Evolutionary conservation across 2,888 invertebrate genomes (phyloP).

Genomic region (Idaea aversata): DNA sequence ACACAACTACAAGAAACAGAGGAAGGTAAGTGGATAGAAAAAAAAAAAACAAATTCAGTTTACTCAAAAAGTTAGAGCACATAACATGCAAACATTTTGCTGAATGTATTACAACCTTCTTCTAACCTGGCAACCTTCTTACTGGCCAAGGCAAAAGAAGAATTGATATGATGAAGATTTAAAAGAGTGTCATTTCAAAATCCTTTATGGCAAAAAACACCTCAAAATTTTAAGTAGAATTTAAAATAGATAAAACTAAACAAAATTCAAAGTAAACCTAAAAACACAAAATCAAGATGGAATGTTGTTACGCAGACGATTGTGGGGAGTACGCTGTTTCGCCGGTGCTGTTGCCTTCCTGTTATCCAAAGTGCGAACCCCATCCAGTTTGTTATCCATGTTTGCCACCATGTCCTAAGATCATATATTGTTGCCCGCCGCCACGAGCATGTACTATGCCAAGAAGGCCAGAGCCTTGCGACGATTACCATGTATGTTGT

Average conservation of each 20-base stretch:
- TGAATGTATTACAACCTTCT: not conserved
- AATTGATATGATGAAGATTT: slow-evolving; percentile 8
- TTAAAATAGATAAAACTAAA: slow-evolving; percentile 24
- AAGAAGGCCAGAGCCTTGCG: not conserved
- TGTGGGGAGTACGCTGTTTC: slow-evolving; percentile 51
- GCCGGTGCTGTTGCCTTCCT: slow-evolving; percentile 48
- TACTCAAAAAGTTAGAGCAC: not conserved
- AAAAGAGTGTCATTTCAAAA: slow-evolving; percentile 6
- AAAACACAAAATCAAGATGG: slow-evolving; percentile 52
- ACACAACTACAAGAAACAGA: too few species aligned
- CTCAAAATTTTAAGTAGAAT: slow-evolving; percentile 37
- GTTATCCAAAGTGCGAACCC: slow-evolving; percentile 38
- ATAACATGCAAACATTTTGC: not conserved
- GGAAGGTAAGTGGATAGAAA: too few species aligned
- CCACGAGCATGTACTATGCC: not conserved
- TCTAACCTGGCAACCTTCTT: not conserved
- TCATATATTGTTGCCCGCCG: slow-evolving; percentile 35
- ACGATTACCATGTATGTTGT: not conserved
- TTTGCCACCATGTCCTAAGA: slow-evolving; percentile 50
- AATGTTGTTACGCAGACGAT: slow-evolving; percentile 47
- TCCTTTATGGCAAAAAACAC: slow-evolving; percentile 23
- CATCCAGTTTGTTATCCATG: slow-evolving; percentile 44
- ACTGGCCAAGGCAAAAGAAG: not conserved
- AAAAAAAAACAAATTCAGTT: too few species aligned
- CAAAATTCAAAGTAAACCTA: slow-evolving; percentile 14